These are phyloP conservation scores for Callinectes sapidus DNA, from an alignment of 2,888 invertebrate species.

Conservation along the genomic window DNA sequence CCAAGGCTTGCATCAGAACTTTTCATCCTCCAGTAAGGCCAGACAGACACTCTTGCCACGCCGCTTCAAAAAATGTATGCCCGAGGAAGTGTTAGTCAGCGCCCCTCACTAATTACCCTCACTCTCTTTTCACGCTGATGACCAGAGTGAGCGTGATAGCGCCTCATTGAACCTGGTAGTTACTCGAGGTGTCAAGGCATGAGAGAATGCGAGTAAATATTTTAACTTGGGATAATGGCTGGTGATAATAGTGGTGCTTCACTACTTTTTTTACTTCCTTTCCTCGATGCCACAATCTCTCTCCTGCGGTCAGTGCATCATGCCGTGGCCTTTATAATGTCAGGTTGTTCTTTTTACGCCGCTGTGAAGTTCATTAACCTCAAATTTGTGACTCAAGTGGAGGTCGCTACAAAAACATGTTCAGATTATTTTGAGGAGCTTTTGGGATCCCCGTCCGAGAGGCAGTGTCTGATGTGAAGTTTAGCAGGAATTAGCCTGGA, in stretches of 20 bases:
- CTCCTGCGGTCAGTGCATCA: slow-evolving; percentile 19
- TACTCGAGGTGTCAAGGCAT: slow-evolving; percentile 16
- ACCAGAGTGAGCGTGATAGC: slow-evolving; percentile 4
- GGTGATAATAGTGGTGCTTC: slow-evolving; percentile 17
- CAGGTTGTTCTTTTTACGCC: not conserved
- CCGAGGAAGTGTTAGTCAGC: not conserved
- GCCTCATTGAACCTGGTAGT: not conserved
- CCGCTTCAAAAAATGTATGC: not conserved
- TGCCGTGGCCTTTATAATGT: slow-evolving; percentile 34
- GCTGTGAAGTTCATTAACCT: slow-evolving; percentile 14
- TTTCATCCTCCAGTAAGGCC: not conserved
- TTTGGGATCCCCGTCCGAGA: not conserved
- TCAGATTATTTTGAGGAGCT: not conserved
- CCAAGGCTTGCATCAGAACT: not conserved
- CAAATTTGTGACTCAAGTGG: slow-evolving; percentile 19
- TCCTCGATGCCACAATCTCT: slow-evolving; percentile 18
- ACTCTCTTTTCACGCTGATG: slow-evolving; percentile 12
- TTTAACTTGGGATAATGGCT: not conserved
- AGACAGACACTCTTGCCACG: not conserved
- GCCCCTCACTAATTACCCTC: not conserved
- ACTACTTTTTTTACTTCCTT: not conserved
- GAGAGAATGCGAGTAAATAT: not conserved
- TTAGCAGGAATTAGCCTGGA: not conserved
- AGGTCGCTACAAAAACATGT: not conserved
- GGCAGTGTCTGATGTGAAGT: not conserved